Conservation (phyloP, 2,113 vertebrate genomes). For the Oreotrochilus melanogaster region DNA sequence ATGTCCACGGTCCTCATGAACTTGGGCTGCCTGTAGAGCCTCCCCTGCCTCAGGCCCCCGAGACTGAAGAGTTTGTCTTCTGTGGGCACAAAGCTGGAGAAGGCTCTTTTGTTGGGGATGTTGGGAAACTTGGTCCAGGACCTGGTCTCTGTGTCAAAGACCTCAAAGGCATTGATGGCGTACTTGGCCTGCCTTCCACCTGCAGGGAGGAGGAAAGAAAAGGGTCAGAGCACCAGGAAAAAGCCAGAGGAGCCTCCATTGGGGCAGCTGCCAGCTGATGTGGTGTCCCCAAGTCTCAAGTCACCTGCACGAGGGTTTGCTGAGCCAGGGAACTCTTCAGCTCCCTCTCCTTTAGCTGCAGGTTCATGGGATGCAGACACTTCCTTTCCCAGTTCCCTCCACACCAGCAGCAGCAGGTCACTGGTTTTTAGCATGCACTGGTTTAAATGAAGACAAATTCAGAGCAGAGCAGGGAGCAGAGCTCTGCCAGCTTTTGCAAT, state of each 20-base stretch:
- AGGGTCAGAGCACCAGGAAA: not conserved
- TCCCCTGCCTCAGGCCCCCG: conserved; percentile 91
- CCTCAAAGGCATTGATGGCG: conserved; percentile 90
- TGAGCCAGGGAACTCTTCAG: not conserved
- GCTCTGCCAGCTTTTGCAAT: not conserved
- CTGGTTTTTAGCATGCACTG: not conserved
- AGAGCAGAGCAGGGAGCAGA: not conserved
- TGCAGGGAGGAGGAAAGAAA: conserved; percentile 30
- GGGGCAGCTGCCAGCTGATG: not conserved
- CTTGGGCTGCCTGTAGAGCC: conserved; percentile 93
- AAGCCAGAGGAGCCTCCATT: not conserved
- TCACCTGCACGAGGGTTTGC: not conserved
- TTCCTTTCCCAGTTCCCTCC: not conserved
- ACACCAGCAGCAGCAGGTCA: accelerated
- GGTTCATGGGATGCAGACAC: accelerated
- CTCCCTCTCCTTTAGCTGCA: not conserved
- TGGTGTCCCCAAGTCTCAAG: not conserved
- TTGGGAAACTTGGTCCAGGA: conserved; percentile 90
- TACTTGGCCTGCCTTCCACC: conserved; percentile 95
- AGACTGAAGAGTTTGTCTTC: conserved; percentile 87
- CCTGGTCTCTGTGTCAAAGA: conserved; percentile 90
- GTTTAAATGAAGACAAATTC: not conserved
- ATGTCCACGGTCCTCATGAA: conserved; percentile 95
- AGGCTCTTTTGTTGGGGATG: conserved; percentile 93
- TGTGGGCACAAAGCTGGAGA: conserved; percentile 89